Evolutionary conservation across 2,113 vertebrate species (phyloP).

Genomic region (Bothrops jararaca): DNA sequence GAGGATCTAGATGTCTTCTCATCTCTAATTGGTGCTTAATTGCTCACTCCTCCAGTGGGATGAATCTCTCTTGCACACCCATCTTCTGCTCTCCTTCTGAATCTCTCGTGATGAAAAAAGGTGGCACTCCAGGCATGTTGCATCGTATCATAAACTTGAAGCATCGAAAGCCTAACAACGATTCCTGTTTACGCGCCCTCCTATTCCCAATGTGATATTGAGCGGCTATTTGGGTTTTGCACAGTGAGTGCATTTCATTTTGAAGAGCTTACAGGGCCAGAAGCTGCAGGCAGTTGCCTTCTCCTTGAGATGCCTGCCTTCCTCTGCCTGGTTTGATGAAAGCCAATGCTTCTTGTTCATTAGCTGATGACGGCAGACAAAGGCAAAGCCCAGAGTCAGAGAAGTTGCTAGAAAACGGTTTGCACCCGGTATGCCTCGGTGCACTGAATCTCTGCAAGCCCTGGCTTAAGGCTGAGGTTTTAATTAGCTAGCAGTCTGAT

Average conservation of each 20-base stretch:
- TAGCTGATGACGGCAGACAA: conserved; percentile 38
- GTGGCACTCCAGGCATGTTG: not conserved
- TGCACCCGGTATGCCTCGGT: conserved; percentile 38
- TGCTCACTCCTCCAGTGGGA: not conserved
- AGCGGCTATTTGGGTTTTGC: conserved; percentile 6
- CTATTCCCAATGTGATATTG: not conserved
- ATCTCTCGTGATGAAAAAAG: not conserved
- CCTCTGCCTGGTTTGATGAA: conserved; percentile 11
- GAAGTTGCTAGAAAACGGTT: conserved; percentile 21
- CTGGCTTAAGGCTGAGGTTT: conserved; percentile 25
- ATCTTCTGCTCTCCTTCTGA: not conserved
- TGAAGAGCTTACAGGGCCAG: conserved; percentile 44
- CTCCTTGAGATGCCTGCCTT: conserved; percentile 20
- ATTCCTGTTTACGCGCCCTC: not conserved
- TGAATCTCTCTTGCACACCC: not conserved
- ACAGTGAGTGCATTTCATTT: conserved; percentile 27
- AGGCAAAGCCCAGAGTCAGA: conserved; percentile 19
- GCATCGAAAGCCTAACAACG: not conserved
- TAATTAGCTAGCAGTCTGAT: conserved; percentile 49
- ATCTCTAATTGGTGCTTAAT: not conserved
- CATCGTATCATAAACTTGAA: not conserved
- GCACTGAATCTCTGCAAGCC: not conserved
- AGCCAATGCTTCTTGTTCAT: conserved; percentile 36
- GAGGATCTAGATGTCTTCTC: not conserved
- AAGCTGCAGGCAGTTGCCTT: conserved; percentile 32